Evolutionary conservation across 2,888 invertebrate genomes (phyloP).

Genomic region (Lobophora halterata): DNA sequence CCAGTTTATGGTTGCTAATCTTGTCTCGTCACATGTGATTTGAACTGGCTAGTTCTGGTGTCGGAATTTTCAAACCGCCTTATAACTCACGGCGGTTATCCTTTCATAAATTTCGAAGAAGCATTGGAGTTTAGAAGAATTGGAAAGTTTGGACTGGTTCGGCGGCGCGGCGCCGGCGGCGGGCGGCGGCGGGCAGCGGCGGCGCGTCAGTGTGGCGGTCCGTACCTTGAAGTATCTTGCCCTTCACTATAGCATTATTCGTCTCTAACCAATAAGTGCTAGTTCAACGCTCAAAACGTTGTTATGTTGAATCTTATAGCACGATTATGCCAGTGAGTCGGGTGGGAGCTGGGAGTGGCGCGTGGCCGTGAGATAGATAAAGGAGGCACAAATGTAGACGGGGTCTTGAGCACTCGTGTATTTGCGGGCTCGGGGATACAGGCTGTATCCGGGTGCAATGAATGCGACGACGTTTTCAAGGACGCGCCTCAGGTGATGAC

Average conservation of each 20-base stretch:
- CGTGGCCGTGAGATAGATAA: slow-evolving; percentile 31
- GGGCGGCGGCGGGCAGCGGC: too few relatives aligned
- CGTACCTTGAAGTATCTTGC: too few relatives aligned
- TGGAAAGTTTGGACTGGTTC: too few relatives aligned
- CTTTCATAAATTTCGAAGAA: too few relatives aligned
- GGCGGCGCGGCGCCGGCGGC: too few relatives aligned
- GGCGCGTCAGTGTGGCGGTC: too few relatives aligned
- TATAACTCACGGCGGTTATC: too few relatives aligned
- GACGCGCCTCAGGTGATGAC: slow-evolving; percentile 81
- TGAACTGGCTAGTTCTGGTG: too few relatives aligned
- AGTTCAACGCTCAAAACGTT: slow-evolving; percentile 4
- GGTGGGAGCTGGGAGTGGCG: slow-evolving; percentile 16
- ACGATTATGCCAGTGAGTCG: slow-evolving; percentile 11
- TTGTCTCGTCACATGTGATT: too few relatives aligned
- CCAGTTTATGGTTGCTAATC: too few relatives aligned
- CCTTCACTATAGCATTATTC: neutral
- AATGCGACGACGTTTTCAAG: slow-evolving; percentile 80
- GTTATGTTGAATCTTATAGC: slow-evolving; percentile 12
- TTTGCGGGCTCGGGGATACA: slow-evolving; percentile 65
- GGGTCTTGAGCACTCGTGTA: slow-evolving; percentile 57
- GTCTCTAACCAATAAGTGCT: neutral
- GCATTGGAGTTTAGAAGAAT: too few relatives aligned
- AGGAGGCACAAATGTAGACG: slow-evolving; percentile 40
- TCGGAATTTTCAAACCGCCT: too few relatives aligned
- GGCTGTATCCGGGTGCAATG: slow-evolving; percentile 79